phyloP scores from a whole-genome alignment of 2,797 vertebrate species.

The Coilia nasus region DNA sequence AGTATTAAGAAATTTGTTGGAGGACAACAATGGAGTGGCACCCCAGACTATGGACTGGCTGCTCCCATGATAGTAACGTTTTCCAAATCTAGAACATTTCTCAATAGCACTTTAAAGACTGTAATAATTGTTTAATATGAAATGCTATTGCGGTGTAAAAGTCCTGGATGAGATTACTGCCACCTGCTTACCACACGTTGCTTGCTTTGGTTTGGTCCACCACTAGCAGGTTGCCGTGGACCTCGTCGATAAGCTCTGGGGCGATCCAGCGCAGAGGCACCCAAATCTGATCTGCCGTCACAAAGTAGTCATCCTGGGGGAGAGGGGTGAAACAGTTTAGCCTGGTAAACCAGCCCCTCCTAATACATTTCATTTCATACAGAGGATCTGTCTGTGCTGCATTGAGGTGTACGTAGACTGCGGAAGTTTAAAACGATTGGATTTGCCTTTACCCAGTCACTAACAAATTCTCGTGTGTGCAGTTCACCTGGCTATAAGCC shows the following conservation, averaged over 20 bases:
- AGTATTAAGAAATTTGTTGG: no score
- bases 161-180: not conserved
- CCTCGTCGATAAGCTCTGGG: constrained; percentile 95
- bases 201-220: constrained; percentile 96
- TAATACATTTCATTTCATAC: no score
- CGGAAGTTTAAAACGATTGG: no score
- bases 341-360: no score
- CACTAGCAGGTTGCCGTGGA: constrained; percentile 92
- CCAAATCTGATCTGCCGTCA: constrained; percentile 97
- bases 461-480: no score
- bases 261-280: constrained; percentile 98
- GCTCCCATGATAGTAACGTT: no score
- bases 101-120: not conserved
- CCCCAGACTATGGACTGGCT: no score
- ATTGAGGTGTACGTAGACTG: no score
- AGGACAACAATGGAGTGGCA: no score
- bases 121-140: not conserved
- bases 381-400: no score
- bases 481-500: no score
- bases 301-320: constrained; percentile 93
- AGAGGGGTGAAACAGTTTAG: not conserved
- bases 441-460: no score
- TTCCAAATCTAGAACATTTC: not conserved
- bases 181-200: constrained; percentile 89
- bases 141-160: not conserved